These are phyloP conservation scores for Sminthurides aquaticus DNA, from an alignment of 2,888 invertebrate species.

Conservation along the genomic window DNA sequence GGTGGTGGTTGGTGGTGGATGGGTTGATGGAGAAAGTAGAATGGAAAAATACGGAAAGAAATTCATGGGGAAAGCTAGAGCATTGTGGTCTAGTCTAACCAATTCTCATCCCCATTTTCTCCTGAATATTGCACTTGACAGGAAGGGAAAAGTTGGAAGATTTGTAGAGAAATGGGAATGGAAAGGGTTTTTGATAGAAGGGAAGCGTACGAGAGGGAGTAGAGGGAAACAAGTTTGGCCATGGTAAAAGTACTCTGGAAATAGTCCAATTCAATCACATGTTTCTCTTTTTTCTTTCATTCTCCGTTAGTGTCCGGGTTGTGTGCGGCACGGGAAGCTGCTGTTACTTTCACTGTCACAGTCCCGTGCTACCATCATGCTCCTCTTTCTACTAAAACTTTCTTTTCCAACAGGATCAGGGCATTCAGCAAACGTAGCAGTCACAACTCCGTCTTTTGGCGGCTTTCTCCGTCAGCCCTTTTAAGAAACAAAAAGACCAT, in stretches of 20 bases:
- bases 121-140: neutral
- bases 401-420: too few species aligned
- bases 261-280: neutral
- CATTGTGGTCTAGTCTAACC: neutral
- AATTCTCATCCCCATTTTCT: neutral
- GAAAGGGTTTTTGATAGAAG: neutral
- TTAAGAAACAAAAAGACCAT: too few species aligned
- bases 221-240: neutral
- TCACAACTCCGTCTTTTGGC: too few species aligned
- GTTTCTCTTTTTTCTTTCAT: too few species aligned
- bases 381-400: too few species aligned
- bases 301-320: too few species aligned
- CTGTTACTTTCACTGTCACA: too few species aligned
- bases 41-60: neutral
- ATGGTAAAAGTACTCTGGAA: neutral
- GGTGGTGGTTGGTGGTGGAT: too few species aligned
- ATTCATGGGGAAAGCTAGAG: neutral
- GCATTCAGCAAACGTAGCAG: too few species aligned
- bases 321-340: too few species aligned
- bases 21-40: neutral
- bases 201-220: neutral
- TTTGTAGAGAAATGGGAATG: neutral
- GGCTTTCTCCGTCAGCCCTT: too few species aligned
- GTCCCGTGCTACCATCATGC: too few species aligned
- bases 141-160: neutral